These are phyloP conservation scores for Rotaria magnacalcarata DNA, from an alignment of 2,888 invertebrate species.

Conservation along the genomic window DNA sequence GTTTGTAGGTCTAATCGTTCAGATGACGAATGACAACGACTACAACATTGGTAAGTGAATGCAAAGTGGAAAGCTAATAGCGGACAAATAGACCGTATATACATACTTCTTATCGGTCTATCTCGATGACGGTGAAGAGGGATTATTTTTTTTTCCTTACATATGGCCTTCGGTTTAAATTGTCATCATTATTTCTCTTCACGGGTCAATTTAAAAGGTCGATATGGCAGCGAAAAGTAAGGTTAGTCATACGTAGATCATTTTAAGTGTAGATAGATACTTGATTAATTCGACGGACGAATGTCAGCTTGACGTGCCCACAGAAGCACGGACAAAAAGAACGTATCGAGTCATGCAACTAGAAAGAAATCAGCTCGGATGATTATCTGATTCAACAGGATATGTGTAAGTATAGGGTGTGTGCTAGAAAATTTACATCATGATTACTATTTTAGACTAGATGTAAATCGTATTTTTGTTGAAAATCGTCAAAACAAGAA, in stretches of 20 bases:
- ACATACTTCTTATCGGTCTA: not conserved
- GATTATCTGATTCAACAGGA: constrained; percentile 16
- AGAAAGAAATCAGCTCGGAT: not conserved
- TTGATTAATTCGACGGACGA: not conserved
- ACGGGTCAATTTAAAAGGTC: not conserved
- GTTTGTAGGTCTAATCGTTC: not conserved
- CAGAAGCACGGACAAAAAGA: not conserved
- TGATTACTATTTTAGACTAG: not conserved
- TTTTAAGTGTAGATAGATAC: not conserved
- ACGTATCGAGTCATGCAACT: not conserved
- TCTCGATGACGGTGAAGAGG: not conserved
- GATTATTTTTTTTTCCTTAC: not conserved
- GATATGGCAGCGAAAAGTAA: not conserved
- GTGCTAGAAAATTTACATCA: not conserved
- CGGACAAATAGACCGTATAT: not conserved
- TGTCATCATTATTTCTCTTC: not conserved
- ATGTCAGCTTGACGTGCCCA: not conserved
- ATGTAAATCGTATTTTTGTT: constrained; percentile 4
- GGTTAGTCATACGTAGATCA: not conserved
- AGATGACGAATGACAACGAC: not conserved
- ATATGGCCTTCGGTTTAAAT: not conserved
- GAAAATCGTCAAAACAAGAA: not conserved
- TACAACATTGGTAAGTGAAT: not conserved
- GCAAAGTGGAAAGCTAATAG: constrained; percentile 21
- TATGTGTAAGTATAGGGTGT: not conserved